Conservation (phyloP, 1,140 invertebrate genomes). For the Holcopasites calliopsidis region DNA sequence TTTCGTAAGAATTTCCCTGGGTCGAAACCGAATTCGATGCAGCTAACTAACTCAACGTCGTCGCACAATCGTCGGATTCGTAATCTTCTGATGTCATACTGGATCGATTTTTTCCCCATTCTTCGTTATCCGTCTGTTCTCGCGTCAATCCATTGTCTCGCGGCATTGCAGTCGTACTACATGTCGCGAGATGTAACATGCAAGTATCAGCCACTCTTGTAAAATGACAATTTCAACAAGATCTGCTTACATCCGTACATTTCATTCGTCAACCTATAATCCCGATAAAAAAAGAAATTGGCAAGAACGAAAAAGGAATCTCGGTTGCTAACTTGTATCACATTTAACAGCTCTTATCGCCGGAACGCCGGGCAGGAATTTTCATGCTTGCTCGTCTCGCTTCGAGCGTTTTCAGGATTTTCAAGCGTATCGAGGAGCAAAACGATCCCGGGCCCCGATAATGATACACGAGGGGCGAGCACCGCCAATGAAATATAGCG, state of each 20-base stretch:
- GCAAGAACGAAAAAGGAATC: no score
- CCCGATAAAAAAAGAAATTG: no score
- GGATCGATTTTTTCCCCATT: background rate
- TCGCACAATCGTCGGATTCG: background rate
- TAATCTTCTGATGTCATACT: background rate
- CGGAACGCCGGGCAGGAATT: background rate
- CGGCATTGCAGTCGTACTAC: background rate
- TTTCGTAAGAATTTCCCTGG: background rate
- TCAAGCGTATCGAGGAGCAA: background rate
- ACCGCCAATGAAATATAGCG: constrained; percentile 17
- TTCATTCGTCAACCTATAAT: no score
- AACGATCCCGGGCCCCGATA: constrained; percentile 30
- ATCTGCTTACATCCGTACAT: no score
- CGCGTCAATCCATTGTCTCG: background rate
- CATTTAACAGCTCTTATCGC: constrained; percentile 15
- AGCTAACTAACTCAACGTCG: background rate
- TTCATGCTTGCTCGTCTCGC: background rate
- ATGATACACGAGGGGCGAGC: constrained; percentile 19
- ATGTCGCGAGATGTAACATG: background rate
- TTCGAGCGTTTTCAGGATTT: background rate
- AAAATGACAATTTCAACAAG: background rate
- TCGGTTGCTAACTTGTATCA: no score
- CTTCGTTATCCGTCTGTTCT: background rate
- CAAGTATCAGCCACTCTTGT: no score
- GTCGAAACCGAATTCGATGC: no score